Conservation (phyloP, 2,888 invertebrate genomes). For the Auanema sp. region DNA sequence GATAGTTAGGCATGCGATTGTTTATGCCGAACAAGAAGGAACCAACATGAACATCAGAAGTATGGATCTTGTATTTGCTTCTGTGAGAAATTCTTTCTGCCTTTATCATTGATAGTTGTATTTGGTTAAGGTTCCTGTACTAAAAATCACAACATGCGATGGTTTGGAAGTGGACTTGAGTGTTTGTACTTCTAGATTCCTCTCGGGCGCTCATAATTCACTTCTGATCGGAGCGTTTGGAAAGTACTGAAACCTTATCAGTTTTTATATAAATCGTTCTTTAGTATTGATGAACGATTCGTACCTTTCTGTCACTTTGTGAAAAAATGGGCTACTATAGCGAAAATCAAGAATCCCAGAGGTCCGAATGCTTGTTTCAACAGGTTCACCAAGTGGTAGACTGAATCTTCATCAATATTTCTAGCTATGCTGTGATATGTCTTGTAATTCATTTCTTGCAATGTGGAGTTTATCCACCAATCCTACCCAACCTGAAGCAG, state of each 20-base stretch:
- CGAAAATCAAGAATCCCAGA: constrained; percentile 35
- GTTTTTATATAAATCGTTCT: background rate
- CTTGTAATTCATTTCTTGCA: constrained; percentile 62
- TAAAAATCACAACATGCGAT: constrained; percentile 26
- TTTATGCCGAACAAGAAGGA: background rate
- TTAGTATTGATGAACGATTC: constrained; percentile 25
- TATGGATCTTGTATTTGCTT: constrained; percentile 17
- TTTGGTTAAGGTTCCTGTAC: constrained; percentile 32
- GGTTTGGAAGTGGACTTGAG: constrained; percentile 37
- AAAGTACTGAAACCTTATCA: constrained; percentile 4
- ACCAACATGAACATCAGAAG: constrained; percentile 20
- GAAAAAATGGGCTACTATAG: constrained; percentile 37
- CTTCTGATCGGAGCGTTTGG: constrained; percentile 24
- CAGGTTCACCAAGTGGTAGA: constrained; percentile 21
- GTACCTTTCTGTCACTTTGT: constrained; percentile 28
- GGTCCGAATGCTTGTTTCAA: constrained; percentile 34
- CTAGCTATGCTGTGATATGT: constrained; percentile 58
- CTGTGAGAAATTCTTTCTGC: constrained; percentile 19
- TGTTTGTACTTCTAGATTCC: constrained; percentile 27
- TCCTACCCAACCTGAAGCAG: constrained; percentile 57
- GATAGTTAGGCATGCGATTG: constrained; percentile 24
- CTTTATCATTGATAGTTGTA: constrained; percentile 15
- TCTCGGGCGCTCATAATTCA: constrained; percentile 43
- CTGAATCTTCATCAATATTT: constrained; percentile 8
- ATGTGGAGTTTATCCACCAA: constrained; percentile 49